Percentiles rank a stretch among this genome's conserved stretches.
phyloP scores from a whole-genome alignment of 2,113 vertebrate genomes.

The Pavo muticus region DNA sequence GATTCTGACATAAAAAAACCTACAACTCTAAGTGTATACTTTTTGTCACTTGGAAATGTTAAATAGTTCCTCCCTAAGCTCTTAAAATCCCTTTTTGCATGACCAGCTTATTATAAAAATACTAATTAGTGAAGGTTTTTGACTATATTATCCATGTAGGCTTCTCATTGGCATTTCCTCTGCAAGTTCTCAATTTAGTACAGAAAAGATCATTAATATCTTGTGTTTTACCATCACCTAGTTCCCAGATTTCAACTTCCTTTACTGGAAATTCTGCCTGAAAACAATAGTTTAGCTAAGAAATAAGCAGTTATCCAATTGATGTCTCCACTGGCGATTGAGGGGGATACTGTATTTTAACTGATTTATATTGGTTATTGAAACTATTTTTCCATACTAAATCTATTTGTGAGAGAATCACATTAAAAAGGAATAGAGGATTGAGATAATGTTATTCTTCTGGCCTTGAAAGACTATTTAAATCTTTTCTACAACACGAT shows the following conservation, averaged over 20 bases:
- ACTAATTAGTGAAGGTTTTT: not conserved
- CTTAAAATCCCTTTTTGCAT: not conserved
- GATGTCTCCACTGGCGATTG: not conserved
- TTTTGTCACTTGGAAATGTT: not conserved
- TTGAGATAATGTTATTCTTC: slow-evolving; percentile 41
- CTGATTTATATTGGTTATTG: not conserved
- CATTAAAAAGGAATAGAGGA: slow-evolving; percentile 14
- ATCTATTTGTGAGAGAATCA: not conserved
- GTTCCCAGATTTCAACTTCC: not conserved
- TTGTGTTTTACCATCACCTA: not conserved
- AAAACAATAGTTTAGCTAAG: not conserved
- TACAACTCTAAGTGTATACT: not conserved
- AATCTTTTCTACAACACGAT: not conserved
- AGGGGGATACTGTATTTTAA: not conserved
- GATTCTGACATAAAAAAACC: not conserved
- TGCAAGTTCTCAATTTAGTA: not conserved
- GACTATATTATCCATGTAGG: not conserved
- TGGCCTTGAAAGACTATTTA: slow-evolving; percentile 49
- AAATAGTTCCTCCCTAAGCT: not conserved
- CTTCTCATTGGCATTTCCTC: not conserved
- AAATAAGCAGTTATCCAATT: not conserved
- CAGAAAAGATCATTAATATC: not conserved
- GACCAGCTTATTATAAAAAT: not conserved
- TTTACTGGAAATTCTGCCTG: not conserved
- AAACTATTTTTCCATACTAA: not conserved